Conservation (phyloP, 30 jellyfish, hydroid and myxozoan species). For the Mastigias papua region DNA sequence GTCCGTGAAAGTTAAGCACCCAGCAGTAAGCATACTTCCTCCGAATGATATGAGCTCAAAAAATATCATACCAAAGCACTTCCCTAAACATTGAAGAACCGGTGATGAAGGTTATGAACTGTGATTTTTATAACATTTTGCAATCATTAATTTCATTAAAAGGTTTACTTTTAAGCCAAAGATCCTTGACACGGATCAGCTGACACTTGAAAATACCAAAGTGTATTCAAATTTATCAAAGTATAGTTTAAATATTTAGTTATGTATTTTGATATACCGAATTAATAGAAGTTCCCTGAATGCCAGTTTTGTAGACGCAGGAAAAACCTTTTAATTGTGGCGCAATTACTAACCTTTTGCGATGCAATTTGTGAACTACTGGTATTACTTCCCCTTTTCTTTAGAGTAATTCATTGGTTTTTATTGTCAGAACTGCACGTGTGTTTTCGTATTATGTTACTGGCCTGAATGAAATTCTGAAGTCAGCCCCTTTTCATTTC, state of each 20-base stretch:
- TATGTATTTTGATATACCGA: neutral
- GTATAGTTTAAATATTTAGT: neutral
- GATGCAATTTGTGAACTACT: no score
- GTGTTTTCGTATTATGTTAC: no score
- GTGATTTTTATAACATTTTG: neutral
- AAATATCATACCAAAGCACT: neutral
- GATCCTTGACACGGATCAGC: neutral
- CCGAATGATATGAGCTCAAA: slow-evolving; percentile 27
- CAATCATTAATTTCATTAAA: neutral
- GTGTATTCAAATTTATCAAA: neutral
- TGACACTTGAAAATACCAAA: neutral
- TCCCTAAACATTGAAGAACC: neutral
- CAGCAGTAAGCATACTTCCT: slow-evolving; percentile 59
- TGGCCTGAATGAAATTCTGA: no score
- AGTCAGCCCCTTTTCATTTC: no score
- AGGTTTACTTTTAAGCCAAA: neutral
- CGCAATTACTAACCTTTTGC: no score
- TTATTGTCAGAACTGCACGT: no score
- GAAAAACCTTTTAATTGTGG: no score
- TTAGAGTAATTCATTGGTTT: no score
- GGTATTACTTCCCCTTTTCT: no score
- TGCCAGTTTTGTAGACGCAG: neutral
- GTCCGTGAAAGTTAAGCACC: slow-evolving; percentile 23
- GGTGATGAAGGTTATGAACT: neutral
- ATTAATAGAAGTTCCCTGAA: neutral